Base-by-base conservation (phyloP, 2,888 invertebrate genomes). In the Andrena hattorfiana region DNA sequence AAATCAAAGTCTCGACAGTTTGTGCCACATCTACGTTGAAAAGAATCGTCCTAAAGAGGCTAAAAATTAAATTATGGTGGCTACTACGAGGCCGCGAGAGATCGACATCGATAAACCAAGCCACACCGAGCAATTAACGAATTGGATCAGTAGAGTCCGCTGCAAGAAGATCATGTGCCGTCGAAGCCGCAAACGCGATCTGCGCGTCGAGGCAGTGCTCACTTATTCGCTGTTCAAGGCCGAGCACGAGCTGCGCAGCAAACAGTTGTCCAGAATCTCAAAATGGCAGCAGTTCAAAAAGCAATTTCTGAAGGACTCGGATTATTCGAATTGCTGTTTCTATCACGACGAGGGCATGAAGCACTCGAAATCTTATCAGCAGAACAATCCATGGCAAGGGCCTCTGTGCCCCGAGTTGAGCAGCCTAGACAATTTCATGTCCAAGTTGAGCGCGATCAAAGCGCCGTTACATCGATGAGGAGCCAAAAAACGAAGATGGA, bases 341-440 rank as follows among this genome's bases (percentile, higher is more conserved):
- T 73, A 70, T 28, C 66, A 77, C 35, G 72, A 63, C 13, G 68
- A 78, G 20, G 74, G 73, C 8, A 51, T 23, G 8, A 78, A 74
- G 2, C 32, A 51, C 26, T 49, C 76, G 8, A 66, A 62, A 1
- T 56, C 28, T 5, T 66, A n/a, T 26, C 69, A 85, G 5, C 67
- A 83, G 4, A 73, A 79, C 1, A 74, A 87, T 69, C 85, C 85
- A 0, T 93, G 92, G 93, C 85, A 88, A 56, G 87, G 87, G 20
- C 62, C 86, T n/a, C 71, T 89, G 3, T 94, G 93, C 73, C 95
- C 95, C 92, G 96, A 96, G 93, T 94, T 96, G 92, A 95, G 95
- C 93, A 96, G 96, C 90, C 93, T 96, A 93, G 95, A 96, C 94
- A 95, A 94, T 91, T 96, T 96, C 94, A 96, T 96, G 95, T 95